These are phyloP conservation scores for Frankliniella intonsa DNA, from an alignment of 2,888 invertebrate genomes.

Conservation along the genomic window DNA sequence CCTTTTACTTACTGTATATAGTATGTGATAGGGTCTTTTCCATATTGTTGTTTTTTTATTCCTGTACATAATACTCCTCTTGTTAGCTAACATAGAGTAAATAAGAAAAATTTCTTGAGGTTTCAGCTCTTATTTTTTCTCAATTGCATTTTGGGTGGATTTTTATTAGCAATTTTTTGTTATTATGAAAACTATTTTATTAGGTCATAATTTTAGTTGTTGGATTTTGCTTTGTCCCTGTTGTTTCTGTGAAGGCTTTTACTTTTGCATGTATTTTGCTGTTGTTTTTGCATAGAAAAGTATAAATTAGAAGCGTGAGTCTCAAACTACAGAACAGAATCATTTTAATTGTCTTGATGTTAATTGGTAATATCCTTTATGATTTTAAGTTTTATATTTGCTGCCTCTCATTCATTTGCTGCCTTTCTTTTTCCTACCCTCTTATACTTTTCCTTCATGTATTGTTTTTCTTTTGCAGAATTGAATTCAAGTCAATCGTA, in stretches of 20 bases:
- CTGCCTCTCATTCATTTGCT: too few species aligned
- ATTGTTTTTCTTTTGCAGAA: conserved; percentile 68
- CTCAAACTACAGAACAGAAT: too few species aligned
- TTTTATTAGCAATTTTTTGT: neutral
- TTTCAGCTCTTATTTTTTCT: neutral
- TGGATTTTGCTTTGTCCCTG: too few species aligned
- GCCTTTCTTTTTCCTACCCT: too few species aligned
- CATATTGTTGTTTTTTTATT: conserved; percentile 31
- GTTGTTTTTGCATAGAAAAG: neutral
- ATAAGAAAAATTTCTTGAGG: conserved; percentile 2
- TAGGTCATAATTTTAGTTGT: conserved; percentile 26
- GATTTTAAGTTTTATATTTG: too few species aligned
- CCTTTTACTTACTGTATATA: neutral
- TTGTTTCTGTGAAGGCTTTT: too few species aligned
- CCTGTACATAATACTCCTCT: neutral
- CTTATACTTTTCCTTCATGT: conserved; percentile 35
- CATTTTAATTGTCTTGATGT: too few species aligned
- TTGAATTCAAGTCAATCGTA: conserved; percentile 87
- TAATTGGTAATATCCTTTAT: too few species aligned
- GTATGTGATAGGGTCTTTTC: too few species aligned
- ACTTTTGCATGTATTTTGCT: neutral
- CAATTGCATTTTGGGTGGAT: neutral
- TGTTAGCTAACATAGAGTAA: conserved; percentile 15
- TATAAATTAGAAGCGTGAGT: too few species aligned
- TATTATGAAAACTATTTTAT: conserved; percentile 29